phyloP scores from a whole-genome alignment of 2,888 invertebrate species.

The Carterocephalus palaemon region DNA sequence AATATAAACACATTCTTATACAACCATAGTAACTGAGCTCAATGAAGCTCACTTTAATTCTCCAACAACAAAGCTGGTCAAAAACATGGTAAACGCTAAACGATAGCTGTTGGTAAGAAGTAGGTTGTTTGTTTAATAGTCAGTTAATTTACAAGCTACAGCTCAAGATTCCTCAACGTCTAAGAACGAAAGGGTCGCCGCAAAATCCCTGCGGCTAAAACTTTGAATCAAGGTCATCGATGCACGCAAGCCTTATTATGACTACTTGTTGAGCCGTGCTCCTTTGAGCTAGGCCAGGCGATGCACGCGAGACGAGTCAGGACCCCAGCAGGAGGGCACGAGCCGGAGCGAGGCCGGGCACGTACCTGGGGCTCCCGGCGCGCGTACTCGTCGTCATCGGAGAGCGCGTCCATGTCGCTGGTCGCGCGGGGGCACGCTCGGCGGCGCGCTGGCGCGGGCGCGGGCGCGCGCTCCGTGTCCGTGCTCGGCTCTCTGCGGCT shows the following conservation, averaged over 20 bases:
- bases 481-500: conserved; percentile 50
- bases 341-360: conserved; percentile 30
- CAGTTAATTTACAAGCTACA: neutral
- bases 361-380: conserved; percentile 72
- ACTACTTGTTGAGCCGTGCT: conserved; percentile 64
- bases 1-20: no score
- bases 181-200: conserved; percentile 44
- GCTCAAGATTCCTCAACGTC: conserved; percentile 32
- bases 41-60: no score
- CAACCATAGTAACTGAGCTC: no score
- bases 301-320: conserved; percentile 3
- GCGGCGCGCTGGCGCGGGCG: conserved; percentile 64
- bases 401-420: conserved; percentile 70
- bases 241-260: conserved; percentile 56
- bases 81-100: no score
- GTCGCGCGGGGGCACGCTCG: conserved; percentile 52
- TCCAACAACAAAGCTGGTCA: no score
- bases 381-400: conserved; percentile 73
- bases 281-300: conserved; percentile 4
- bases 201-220: conserved; percentile 49
- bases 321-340: conserved; percentile 37
- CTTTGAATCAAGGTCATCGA: conserved; percentile 59
- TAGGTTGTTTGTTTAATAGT: no score
- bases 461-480: conserved; percentile 63
- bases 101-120: no score